These are phyloP conservation scores for Puffinus mauretanicus DNA, from an alignment of 2,113 vertebrate species.

Conservation along the genomic window DNA sequence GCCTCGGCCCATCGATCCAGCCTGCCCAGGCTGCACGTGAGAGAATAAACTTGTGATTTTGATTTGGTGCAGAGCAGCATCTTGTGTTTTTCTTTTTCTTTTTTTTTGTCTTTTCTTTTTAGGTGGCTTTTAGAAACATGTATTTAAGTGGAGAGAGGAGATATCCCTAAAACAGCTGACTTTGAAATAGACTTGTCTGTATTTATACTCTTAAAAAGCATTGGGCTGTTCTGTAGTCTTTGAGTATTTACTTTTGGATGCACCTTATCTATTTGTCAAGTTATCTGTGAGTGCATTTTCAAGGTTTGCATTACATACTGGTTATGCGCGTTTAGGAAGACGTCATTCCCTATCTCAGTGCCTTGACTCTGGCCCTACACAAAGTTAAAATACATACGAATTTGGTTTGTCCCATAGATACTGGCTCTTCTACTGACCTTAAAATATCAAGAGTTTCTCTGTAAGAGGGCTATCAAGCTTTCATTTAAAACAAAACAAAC, in stretches of 20 bases:
- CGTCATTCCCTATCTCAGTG: background rate
- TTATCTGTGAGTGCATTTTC: background rate
- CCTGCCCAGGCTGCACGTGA: rapidly evolving
- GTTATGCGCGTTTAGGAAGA: background rate
- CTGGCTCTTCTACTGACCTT: background rate
- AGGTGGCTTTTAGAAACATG: background rate
- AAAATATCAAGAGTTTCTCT: background rate
- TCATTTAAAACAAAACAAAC: background rate
- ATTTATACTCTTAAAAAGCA: background rate
- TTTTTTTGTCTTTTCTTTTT: background rate
- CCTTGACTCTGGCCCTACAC: background rate
- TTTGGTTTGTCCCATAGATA: background rate
- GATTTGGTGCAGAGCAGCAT: background rate
- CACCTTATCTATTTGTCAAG: background rate
- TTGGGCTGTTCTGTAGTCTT: background rate
- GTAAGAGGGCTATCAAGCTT: background rate
- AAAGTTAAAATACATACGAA: background rate
- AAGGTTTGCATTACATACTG: background rate
- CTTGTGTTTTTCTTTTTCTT: background rate
- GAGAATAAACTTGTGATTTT: background rate
- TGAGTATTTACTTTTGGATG: background rate
- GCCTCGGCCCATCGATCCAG: no score
- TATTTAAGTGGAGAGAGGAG: background rate
- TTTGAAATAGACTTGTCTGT: background rate
- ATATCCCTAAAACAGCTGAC: background rate